A percentile compares a stretch with the other conserved stretches of the same genome.
Evolutionary conservation across 2,888 invertebrate genomes (phyloP).

Genomic region (Papilio elwesi): DNA sequence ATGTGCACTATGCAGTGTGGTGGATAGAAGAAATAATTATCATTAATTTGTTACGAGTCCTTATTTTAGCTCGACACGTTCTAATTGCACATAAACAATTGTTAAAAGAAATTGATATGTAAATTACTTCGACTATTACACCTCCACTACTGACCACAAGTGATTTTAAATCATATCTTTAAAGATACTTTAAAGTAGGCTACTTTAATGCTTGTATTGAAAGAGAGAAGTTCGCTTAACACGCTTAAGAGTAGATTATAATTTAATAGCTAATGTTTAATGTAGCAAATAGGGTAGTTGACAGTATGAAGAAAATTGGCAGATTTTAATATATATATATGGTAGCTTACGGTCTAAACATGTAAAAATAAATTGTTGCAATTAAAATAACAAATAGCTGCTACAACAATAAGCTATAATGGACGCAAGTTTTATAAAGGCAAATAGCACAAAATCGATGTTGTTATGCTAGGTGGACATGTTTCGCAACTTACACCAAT

Average conservation of each 20-base stretch:
- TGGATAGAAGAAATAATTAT: slow-evolving; percentile 45
- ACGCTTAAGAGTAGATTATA: slow-evolving; percentile 45
- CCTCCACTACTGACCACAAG: slow-evolving; percentile 59
- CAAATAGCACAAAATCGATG: no score
- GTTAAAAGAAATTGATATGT: slow-evolving; percentile 43
- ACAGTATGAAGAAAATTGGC: no score
- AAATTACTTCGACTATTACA: slow-evolving; percentile 50
- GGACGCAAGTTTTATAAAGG: no score
- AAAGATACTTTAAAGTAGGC: no score
- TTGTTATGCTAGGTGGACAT: no score
- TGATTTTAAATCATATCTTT: slow-evolving; percentile 80
- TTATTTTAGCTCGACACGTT: slow-evolving; percentile 48
- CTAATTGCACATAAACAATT: slow-evolving; percentile 48
- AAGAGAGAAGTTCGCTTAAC: slow-evolving; percentile 52
- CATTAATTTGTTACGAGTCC: slow-evolving; percentile 44
- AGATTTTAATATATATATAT: no score
- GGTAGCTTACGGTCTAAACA: no score
- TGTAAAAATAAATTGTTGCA: no score
- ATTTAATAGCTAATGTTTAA: slow-evolving; percentile 25
- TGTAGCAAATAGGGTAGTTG: no score
- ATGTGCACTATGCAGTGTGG: slow-evolving; percentile 40
- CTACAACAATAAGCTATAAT: no score
- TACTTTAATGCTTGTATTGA: slow-evolving; percentile 57
- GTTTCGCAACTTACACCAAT: no score
- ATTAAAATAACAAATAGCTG: no score